Evolutionary conservation across 2,888 invertebrate species (phyloP).

Genomic region (Lymantria dispar): DNA sequence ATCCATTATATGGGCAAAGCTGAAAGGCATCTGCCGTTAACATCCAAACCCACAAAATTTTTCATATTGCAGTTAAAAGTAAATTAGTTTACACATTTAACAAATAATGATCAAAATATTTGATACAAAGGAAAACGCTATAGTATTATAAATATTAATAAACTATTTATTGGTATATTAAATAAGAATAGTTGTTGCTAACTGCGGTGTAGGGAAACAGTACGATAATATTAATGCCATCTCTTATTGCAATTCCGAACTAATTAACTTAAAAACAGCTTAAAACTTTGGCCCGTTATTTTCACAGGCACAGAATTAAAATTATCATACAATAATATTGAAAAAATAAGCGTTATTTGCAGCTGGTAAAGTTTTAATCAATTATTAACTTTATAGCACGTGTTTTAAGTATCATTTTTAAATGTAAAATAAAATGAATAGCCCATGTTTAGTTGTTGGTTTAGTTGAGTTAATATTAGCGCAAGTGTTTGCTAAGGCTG

Average conservation of each 20-base stretch:
- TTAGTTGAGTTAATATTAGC: conserved; percentile 41
- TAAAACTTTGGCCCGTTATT: conserved; percentile 16
- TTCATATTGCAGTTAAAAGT: too few relatives aligned
- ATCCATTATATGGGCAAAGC: too few relatives aligned
- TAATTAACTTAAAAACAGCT: conserved; percentile 8
- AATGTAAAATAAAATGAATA: conserved; percentile 5
- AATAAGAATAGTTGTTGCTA: conserved; percentile 31
- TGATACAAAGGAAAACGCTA: too few relatives aligned
- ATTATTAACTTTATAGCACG: conserved; percentile 5
- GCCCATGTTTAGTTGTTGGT: conserved; percentile 27
- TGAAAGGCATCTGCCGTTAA: too few relatives aligned
- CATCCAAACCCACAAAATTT: too few relatives aligned
- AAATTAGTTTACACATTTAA: not conserved
- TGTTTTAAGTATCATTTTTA: conserved; percentile 5
- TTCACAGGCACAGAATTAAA: conserved; percentile 15
- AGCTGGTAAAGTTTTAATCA: conserved; percentile 2
- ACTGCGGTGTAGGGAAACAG: conserved; percentile 10
- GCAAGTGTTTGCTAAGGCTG: conserved; percentile 42
- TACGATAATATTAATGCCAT: conserved; percentile 42
- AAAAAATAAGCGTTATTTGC: conserved; percentile 4
- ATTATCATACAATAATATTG: conserved; percentile 14
- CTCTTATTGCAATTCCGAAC: conserved; percentile 32
- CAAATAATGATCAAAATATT: too few relatives aligned
- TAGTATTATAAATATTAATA: too few relatives aligned
- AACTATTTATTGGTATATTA: too few relatives aligned